Evolutionary conservation across 2,888 invertebrate genomes (phyloP).

Genomic region (Netelia melanura): DNA sequence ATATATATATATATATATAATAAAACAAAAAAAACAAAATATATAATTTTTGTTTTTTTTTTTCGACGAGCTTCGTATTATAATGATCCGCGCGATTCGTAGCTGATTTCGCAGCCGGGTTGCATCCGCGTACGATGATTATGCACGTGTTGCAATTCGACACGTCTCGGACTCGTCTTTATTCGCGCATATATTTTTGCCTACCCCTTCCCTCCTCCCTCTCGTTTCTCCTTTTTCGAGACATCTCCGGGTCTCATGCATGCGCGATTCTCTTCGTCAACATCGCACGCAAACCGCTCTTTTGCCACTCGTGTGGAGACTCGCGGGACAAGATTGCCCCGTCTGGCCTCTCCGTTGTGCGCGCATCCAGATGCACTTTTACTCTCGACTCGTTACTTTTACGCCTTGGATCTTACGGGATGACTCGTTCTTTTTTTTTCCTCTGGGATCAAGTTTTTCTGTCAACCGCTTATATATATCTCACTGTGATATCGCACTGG

Average conservation of each 20-base stretch:
- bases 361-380: conserved; percentile 52
- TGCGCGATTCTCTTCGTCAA: conserved; percentile 44
- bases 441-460: conserved; percentile 38
- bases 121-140: conserved; percentile 27
- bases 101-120: conserved; percentile 7
- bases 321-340: conserved; percentile 23
- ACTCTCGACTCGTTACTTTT: conserved; percentile 58
- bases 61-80: conserved; percentile 11
- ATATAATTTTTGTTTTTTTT: not conserved
- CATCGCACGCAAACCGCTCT: conserved; percentile 40
- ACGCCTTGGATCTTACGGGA: conserved; percentile 34
- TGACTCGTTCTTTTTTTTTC: conserved; percentile 40
- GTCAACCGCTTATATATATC: not conserved
- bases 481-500: not conserved
- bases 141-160: conserved; percentile 51
- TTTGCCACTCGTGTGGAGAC: conserved; percentile 48
- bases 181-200: conserved; percentile 1
- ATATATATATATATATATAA: too few species aligned
- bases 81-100: conserved; percentile 10
- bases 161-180: conserved; percentile 26
- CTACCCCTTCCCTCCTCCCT: conserved; percentile 15
- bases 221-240: conserved; percentile 29
- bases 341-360: conserved; percentile 7
- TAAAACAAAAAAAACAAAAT: too few species aligned
- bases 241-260: conserved; percentile 28